Base-by-base conservation (phyloP, 1,140 invertebrate species). In the Adoxophyes honmai region DNA sequence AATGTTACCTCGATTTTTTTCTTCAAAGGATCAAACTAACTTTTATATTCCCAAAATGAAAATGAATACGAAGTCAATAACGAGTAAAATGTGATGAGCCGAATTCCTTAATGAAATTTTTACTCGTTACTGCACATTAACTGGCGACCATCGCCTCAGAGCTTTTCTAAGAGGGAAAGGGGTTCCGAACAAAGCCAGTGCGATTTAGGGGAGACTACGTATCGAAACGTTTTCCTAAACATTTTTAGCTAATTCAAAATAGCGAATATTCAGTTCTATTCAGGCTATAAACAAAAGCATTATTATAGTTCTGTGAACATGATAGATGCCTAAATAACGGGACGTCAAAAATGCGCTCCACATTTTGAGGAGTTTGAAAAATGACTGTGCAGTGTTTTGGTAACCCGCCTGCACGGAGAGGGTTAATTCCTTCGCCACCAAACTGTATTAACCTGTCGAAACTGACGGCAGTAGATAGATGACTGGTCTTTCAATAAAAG, bases 361-460 rank as follows among this genome's bases (percentile, higher is more conserved):
- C 57, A 62, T 8, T 37, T 13, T 18, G 36, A 37, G 18, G 14
- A 37, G 44, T 52, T 54, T 62, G 60, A 57, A 62, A 62, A 62
- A 62, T 62, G 55, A 54, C 54, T 53, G 48, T 51, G 48, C 18
- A 57, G 54, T 28, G 14, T 34, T 52, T 56, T 37, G 44, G 44
- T 52, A 52, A n/a, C 39, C 39, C 56, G 42, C 34, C 13, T 36
- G 54, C 53, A 62, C 39, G 55, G 38, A 57, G 60, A 62, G 55
- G 60, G 60, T 62, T 62, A 57, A 62, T 62, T 62, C 57, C 42
- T 38, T 60, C 21, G 52, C 33, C 55, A 28, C 48, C 28, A 34
- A 61, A 53, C 52, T 48, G 48, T 57, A 61, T 61, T 62, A 62
- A 62, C 60, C 60, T 62, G 60, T 62, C 60, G 60, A 57, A 62